Base-by-base conservation (phyloP, 2,797 vertebrate species). In the Peromyscus melanophrys region DNA sequence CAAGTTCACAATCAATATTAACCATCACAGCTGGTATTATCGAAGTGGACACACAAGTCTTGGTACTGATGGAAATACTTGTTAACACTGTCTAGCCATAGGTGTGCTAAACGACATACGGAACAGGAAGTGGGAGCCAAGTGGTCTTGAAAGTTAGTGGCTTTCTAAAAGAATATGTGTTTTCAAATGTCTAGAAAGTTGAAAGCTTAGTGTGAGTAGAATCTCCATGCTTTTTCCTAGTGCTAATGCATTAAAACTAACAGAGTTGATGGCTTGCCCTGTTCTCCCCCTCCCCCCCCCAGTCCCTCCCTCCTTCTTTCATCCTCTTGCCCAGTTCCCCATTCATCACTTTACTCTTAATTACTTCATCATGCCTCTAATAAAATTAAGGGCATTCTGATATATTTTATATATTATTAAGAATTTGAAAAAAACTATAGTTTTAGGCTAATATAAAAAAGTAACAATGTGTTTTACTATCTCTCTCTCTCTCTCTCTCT, bases 111-210 rank as follows among this genome's bases (percentile, higher is more conserved):
- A 43, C 1, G 40, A 2, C 19, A 94, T 59, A 63, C 0, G 12
- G 37, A 81, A 75, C 14, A 29, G 52, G 49, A 87, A 87, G 34
- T 57, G 52, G 87, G 93, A 80, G 75, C 34, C 63, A 90, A 78
- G 29, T 86, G 67, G 59, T 90, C 92, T 67, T 76, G 77, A 84
- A 82, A 29, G 43, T 46, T 75, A 88, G 37, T n/a, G 29, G 49
- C 37, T 77, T 81, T 95, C 37, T 23, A 23, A 84, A 75, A 49
- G 25, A 84, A 34, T 81, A 17, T 34, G 31, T 34, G 31, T 87
- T 55, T 86, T 93, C 59, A 88, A 67, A 37, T 29, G 46, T 46
- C 65, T 16, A 37, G 59, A 85, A 77, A 43, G 87, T 34, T 77
- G 63, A 89, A 49, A 75, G 37, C 61, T 77, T 29, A 11, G 11